Base-by-base conservation (phyloP, 2,797 vertebrate species). In the Pseudomugil tenellus region DNA sequence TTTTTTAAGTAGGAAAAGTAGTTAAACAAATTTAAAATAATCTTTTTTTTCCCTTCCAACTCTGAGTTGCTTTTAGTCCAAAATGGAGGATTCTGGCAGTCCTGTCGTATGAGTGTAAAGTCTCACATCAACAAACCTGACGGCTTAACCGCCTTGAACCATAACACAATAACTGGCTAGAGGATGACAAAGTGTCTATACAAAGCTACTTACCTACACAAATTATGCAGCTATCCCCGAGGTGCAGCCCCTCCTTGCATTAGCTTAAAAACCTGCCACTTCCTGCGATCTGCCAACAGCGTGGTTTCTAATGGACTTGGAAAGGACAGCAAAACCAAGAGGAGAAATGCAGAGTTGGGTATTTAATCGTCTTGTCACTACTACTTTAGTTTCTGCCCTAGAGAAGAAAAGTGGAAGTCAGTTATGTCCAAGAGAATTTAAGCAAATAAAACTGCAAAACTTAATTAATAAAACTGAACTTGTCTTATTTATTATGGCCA, bases 331-430 rank as follows among this genome's bases (percentile, higher is more conserved):
- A 56, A 64, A 76, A 59, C 76, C 39, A 70, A 59, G 14, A 79
- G 69, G 53, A 58, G 63, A 69, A 46, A 31, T 35, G 19, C 79
- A 3, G 56, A 41, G 63, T 55, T 72, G 54, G 55, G 16, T 32
- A 70, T 77, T 81, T 70, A 76, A 76, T 72, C 53, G 60, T 77
- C 37, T 81, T 67, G 66, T 72, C 65, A 75, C 58, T 17, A 35
- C 41, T 66, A 39, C 63, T 80, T 86, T 84, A 70, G 56, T 85
- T 77, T 72, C 63, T 68, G 67, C 72, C 49, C 61, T 51, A 55
- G 69, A 79, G 70, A 74, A 28, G 72, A 63, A 26, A 29, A 51
- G 14, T 31, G 58, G 25, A 58, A 58, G 52, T 70, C 71, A 83
- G 56, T 86, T 72, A 72, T 32, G 31, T 72, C 60, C 53, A 4